These are phyloP conservation scores for Cinclus mexicanus DNA, from an alignment of 2,113 vertebrate genomes.

Conservation along the genomic window DNA sequence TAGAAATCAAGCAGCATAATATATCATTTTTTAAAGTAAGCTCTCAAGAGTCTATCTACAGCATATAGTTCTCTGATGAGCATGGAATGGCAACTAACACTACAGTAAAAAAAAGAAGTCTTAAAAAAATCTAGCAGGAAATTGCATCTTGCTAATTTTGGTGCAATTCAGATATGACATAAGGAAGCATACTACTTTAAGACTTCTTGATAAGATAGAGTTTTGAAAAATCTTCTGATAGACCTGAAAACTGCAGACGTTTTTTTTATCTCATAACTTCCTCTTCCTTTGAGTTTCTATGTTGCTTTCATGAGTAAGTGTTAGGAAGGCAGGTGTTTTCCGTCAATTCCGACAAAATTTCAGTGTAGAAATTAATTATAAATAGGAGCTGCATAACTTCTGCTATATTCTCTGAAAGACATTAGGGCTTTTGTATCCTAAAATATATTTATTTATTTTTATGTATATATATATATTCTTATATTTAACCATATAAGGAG, in stretches of 20 bases:
- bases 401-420: not conserved
- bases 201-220: not conserved
- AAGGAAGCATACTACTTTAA: not conserved
- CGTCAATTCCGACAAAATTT: not conserved
- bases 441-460: not conserved
- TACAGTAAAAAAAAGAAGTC: not conserved
- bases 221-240: slow-evolving; percentile 6
- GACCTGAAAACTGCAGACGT: not conserved
- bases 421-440: not conserved
- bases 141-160: not conserved
- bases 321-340: not conserved
- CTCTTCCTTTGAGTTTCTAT: not conserved
- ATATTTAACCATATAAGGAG: not conserved
- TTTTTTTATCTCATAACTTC: slow-evolving; percentile 17
- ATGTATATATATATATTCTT: too few relatives aligned
- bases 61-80: not conserved
- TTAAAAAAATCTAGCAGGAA: slow-evolving; percentile 37
- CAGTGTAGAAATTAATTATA: not conserved
- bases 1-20: not conserved
- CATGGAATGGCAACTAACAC: not conserved
- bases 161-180: not conserved
- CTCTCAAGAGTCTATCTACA: not conserved
- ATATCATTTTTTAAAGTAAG: not conserved
- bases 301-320: not conserved
- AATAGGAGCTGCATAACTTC: not conserved